phyloP scores from a whole-genome alignment of 2,888 invertebrate species.

The Marasmarcha lunaedactyla region DNA sequence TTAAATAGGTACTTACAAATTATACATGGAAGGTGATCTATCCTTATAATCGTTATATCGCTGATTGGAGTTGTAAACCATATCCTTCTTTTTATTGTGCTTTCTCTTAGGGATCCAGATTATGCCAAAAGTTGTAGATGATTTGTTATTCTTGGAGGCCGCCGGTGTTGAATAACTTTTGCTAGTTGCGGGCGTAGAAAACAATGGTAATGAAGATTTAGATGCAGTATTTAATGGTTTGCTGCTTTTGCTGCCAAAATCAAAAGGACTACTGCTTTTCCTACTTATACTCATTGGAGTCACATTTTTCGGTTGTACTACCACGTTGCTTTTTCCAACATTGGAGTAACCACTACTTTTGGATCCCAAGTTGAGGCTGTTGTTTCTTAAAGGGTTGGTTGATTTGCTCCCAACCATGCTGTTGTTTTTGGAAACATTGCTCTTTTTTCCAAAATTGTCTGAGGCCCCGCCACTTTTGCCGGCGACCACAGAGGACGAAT shows the following conservation, averaged over 20 bases:
- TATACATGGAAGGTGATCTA: slow-evolving; percentile 49
- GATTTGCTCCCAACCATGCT: slow-evolving; percentile 1
- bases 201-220: neutral
- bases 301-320: too few relatives aligned
- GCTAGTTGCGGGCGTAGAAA: neutral
- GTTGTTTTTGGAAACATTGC: slow-evolving; percentile 12
- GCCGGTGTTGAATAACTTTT: slow-evolving; percentile 24
- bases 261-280: slow-evolving; percentile 3
- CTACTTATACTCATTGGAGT: neutral
- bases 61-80: slow-evolving; percentile 35
- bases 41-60: slow-evolving; percentile 29
- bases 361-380: slow-evolving; percentile 7
- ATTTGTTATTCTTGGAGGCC: slow-evolving; percentile 27
- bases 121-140: slow-evolving; percentile 37
- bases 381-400: slow-evolving; percentile 4
- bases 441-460: slow-evolving; percentile 20
- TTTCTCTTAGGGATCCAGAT: slow-evolving; percentile 51
- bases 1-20: slow-evolving; percentile 32
- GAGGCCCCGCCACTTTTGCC: slow-evolving; percentile 34
- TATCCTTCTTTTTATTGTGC: slow-evolving; percentile 42
- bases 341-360: neutral
- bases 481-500: slow-evolving; percentile 27
- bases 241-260: slow-evolving; percentile 12
- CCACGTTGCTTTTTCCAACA: too few relatives aligned
- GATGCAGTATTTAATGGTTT: slow-evolving; percentile 3